Conservation (phyloP, 2,888 invertebrate species). For the Micoletzkya japonica region DNA sequence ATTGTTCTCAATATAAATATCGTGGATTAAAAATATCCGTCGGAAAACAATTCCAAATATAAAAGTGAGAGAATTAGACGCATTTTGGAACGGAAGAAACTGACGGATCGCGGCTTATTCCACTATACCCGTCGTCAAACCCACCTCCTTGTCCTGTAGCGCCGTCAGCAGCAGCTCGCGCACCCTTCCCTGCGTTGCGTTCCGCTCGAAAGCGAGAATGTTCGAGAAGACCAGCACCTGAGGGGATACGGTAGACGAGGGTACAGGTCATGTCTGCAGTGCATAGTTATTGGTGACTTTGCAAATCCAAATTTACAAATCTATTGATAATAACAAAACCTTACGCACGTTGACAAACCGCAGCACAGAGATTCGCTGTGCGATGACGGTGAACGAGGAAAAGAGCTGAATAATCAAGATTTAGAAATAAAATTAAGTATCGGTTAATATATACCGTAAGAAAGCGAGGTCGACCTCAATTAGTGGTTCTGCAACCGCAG, state of each 20-base stretch:
- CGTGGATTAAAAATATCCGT: neutral
- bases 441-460: neutral
- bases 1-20: neutral
- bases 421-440: neutral
- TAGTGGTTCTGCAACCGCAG: too few relatives aligned
- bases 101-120: too few relatives aligned
- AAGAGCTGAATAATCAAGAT: constrained; percentile 3
- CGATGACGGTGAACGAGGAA: neutral
- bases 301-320: too few relatives aligned
- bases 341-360: constrained; percentile 5
- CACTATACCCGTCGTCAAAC: neutral
- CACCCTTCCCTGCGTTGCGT: neutral
- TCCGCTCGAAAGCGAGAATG: constrained; percentile 33
- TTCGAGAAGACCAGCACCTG: constrained; percentile 45
- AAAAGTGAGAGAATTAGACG: neutral
- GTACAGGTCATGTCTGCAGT: too few relatives aligned
- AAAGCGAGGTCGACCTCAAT: too few relatives aligned
- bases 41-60: neutral
- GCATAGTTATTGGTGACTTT: too few relatives aligned
- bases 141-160: constrained; percentile 30
- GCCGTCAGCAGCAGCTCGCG: constrained; percentile 20
- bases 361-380: constrained; percentile 15
- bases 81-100: too few relatives aligned
- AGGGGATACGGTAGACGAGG: too few relatives aligned
- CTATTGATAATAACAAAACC: too few relatives aligned